These are phyloP conservation scores for Nasonovia ribisnigri DNA, from an alignment of 2,888 invertebrate genomes.

Conservation along the genomic window DNA sequence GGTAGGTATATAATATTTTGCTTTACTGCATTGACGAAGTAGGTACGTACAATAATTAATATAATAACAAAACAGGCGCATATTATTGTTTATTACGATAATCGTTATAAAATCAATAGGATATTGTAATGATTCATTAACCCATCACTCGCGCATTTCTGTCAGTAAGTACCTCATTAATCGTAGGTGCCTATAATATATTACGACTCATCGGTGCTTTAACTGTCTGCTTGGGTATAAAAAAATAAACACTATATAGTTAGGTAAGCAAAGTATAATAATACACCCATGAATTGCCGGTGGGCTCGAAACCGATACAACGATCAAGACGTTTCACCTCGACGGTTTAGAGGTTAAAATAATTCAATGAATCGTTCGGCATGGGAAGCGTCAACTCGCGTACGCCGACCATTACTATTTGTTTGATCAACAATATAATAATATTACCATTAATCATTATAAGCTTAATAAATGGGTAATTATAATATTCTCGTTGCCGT, in stretches of 20 bases:
- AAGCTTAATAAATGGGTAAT: not conserved
- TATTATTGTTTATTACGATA: not conserved
- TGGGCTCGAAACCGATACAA: not conserved
- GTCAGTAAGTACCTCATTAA: not conserved
- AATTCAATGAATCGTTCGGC: not conserved
- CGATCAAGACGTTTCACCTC: not conserved
- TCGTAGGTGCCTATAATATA: not conserved
- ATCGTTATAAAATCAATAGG: not conserved
- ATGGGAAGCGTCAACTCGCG: not conserved
- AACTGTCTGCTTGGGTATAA: not conserved
- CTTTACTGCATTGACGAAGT: not conserved
- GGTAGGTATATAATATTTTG: not conserved
- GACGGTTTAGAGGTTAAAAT: not conserved
- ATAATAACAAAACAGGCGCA: not conserved
- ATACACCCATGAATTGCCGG: not conserved
- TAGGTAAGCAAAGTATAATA: not conserved
- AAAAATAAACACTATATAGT: not conserved
- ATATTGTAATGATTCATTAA: not conserved
- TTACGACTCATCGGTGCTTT: not conserved
- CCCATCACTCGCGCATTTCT: not conserved
- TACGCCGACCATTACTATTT: not conserved
- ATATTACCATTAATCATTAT: not conserved
- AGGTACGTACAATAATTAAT: not conserved
- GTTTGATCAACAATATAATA: not conserved
- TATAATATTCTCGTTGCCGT: not conserved